These are phyloP conservation scores for Arbacia lixula DNA, from an alignment of 53 echinoderm and acorn worm species.

Conservation along the genomic window DNA sequence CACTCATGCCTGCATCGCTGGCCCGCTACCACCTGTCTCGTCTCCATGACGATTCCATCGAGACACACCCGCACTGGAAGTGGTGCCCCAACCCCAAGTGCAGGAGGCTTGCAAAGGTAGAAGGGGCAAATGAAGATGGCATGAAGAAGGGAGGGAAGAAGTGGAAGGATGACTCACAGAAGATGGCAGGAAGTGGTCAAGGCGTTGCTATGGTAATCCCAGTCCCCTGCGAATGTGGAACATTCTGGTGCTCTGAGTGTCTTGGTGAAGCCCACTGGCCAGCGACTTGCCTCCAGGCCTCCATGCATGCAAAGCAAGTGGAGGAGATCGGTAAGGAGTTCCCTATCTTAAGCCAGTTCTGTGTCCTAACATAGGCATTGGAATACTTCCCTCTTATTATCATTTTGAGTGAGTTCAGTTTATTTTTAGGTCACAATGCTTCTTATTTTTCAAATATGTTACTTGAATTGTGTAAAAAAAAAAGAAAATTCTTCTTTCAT, in stretches of 20 bases:
- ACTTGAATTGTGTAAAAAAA: no score
- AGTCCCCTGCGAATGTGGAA: constrained; percentile 79
- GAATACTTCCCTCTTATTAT: no score
- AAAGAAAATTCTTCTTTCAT: no score
- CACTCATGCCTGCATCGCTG: constrained; percentile 60
- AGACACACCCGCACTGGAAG: constrained; percentile 34
- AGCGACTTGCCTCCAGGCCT: constrained; percentile 81
- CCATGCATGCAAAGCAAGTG: constrained; percentile 31
- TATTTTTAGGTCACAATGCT: no score
- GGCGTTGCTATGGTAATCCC: background rate
- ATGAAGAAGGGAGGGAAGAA: no score
- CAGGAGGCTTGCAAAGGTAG: constrained; percentile 50
- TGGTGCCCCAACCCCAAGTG: constrained; percentile 77
- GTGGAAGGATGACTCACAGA: no score
- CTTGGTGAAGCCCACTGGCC: constrained; percentile 90
- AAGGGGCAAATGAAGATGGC: background rate
- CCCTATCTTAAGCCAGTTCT: no score
- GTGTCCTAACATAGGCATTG: no score
- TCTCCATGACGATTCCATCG: constrained; percentile 60
- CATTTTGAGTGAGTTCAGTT: no score
- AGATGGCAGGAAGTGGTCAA: background rate
- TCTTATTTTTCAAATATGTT: no score
- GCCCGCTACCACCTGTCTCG: constrained; percentile 43
- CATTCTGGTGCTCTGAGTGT: constrained; percentile 80
- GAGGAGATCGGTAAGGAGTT: constrained; percentile 1